These are phyloP conservation scores for Leptinotarsa lineolata DNA, from an alignment of 1,140 invertebrate genomes.

Conservation along the genomic window DNA sequence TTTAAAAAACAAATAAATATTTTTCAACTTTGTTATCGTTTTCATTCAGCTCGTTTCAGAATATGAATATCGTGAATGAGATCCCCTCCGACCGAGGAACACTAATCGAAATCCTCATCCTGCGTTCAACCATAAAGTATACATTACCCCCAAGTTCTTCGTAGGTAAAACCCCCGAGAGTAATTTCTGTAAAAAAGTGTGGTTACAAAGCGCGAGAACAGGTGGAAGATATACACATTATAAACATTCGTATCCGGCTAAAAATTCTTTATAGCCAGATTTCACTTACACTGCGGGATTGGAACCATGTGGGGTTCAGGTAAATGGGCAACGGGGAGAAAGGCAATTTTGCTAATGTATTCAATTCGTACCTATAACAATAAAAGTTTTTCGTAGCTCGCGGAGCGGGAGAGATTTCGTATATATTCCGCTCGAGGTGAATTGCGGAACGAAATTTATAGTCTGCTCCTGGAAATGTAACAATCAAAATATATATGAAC, in stretches of 20 bases:
- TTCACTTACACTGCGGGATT: slow-evolving; percentile 27
- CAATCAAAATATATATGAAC: background rate
- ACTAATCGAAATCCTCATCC: slow-evolving; percentile 3
- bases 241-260: slow-evolving; percentile 43
- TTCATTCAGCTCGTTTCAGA: too few species aligned
- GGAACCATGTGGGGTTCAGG: slow-evolving; percentile 33
- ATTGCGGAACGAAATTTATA: slow-evolving; percentile 1
- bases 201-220: slow-evolving; percentile 37
- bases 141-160: slow-evolving; percentile 6
- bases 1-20: too few species aligned
- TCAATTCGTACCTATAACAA: slow-evolving; percentile 30
- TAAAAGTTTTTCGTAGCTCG: slow-evolving; percentile 25
- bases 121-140: slow-evolving; percentile 15
- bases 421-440: background rate
- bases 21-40: too few species aligned
- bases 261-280: slow-evolving; percentile 32
- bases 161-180: slow-evolving; percentile 15
- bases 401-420: background rate
- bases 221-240: slow-evolving; percentile 43
- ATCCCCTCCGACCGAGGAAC: background rate
- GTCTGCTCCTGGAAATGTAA: background rate
- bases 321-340: slow-evolving; percentile 25
- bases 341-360: slow-evolving; percentile 31
- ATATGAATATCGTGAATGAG: too few species aligned
- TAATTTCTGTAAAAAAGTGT: slow-evolving; percentile 13